Percentiles rank a stretch among this genome's conserved stretches.
Evolutionary conservation across 2,888 invertebrate species (phyloP).

Genomic region (Odontocolon sp.): DNA sequence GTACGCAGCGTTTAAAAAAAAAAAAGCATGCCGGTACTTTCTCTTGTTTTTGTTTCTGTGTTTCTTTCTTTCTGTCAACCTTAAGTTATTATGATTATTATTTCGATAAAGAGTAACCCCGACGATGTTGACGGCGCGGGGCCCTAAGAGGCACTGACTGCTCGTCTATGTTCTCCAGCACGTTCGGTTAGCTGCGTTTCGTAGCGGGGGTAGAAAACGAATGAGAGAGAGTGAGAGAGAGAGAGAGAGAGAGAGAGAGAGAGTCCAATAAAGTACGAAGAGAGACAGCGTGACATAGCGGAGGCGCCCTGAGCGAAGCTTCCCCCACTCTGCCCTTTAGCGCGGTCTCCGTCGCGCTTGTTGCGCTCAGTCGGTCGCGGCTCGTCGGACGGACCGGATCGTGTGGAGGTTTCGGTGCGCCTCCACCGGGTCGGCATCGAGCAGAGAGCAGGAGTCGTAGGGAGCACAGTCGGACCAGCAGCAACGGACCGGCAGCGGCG

Average conservation of each 20-base stretch:
- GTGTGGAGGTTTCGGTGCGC: conserved; percentile 1
- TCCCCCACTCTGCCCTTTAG: background rate
- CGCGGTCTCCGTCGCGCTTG: background rate
- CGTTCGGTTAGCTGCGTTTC: conserved; percentile 23
- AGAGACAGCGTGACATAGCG: conserved; percentile 9
- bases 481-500: background rate
- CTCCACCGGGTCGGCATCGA: background rate
- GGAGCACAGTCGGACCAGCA: background rate
- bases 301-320: background rate
- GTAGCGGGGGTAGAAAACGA: background rate
- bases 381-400: background rate
- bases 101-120: conserved; percentile 58
- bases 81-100: conserved; percentile 7
- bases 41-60: conserved; percentile 9
- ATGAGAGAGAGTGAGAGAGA: background rate
- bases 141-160: conserved; percentile 78
- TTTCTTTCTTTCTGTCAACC: background rate
- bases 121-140: conserved; percentile 75
- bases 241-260: background rate
- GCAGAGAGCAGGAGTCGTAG: background rate
- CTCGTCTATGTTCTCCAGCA: conserved; percentile 53
- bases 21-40: background rate
- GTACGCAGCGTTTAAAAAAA: background rate
- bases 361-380: background rate
- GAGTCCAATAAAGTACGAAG: too few relatives aligned